Base-by-base conservation (phyloP, 92 coral and sea anemone species). In the Siderastrea radians region DNA sequence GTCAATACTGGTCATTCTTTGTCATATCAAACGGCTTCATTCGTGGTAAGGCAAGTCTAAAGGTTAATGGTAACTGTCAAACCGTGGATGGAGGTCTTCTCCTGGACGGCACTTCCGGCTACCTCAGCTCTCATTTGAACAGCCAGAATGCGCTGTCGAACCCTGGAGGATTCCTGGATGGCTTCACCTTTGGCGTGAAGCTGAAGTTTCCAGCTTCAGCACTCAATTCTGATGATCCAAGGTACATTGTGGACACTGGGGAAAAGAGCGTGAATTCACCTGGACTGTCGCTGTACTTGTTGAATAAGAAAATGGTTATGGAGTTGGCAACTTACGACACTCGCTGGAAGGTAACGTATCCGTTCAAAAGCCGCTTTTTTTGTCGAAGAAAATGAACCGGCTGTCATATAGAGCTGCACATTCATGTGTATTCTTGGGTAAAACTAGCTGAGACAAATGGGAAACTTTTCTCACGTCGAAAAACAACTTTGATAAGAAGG, bases 161-260 rank as follows among this genome's bases (percentile, higher is more conserved):
- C 63, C 99, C 99, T 2, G 98, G 92, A 49, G 73, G 74, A 11
- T 88, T 84, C 84, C 53, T 88, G n/a, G 78, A 65, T n/a, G 99
- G 98, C 0, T 87, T 98, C 74, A 79, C 98, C 6, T 57, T 98
- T 74, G 99, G 98, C 38, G 49, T 95, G 44, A 98, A 98, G 77
- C 75, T 98, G 84, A 94, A 92, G 79, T 91, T 98, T 15, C 95
- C 90, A 4, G 82, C 89, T 10, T 86, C 88, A 10, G 93, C 91
- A 5, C 73, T 80, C 62, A 91, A 90, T n/a, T 95, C 92, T 75
- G 89, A 92, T 69, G 85, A 74, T 44, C 87, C 96, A 7, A 89
- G 90, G 61, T 98, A 95, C 52, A 75, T 98, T 47, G 46, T 98
- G 66, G 99, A 98, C 75, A 98, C 96, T 49, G 99, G 98, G 2